A percentile compares a stretch with the other conserved stretches of the same genome.
Conservation (phyloP, 2,888 invertebrate species). For the Cephonodes hylas region DNA sequence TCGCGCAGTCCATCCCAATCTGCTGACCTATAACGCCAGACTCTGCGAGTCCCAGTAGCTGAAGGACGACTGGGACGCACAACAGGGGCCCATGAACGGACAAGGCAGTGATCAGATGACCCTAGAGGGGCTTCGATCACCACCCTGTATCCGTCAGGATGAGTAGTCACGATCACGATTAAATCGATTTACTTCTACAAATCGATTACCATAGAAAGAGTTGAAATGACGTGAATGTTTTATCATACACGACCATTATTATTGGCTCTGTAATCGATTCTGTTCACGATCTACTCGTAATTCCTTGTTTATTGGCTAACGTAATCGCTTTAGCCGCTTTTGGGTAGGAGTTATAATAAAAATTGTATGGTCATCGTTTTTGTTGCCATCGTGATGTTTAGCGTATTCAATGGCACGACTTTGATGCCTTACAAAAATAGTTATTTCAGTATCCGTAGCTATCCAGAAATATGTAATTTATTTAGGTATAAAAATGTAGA, state of each 20-base stretch:
- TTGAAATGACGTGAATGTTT: not conserved
- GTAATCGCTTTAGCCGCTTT: not conserved
- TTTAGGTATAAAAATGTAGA: too few relatives aligned
- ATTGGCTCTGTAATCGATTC: not conserved
- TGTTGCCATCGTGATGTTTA: not conserved
- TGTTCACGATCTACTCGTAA: not conserved
- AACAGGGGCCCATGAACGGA: too few relatives aligned
- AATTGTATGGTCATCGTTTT: not conserved
- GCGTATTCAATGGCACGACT: not conserved
- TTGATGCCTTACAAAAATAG: not conserved
- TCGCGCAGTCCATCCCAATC: too few relatives aligned
- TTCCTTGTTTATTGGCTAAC: conserved; percentile 2
- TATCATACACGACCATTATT: not conserved
- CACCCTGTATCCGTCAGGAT: not conserved
- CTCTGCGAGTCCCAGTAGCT: too few relatives aligned
- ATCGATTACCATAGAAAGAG: not conserved
- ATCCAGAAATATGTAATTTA: not conserved
- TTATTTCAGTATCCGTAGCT: not conserved
- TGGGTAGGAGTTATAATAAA: not conserved
- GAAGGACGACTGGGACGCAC: too few relatives aligned
- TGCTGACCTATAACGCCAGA: too few relatives aligned
- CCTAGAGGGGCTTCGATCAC: too few relatives aligned
- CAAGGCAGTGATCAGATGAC: too few relatives aligned
- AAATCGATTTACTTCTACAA: not conserved
- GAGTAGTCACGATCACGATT: not conserved